Conservation (phyloP, 2,797 vertebrate genomes). For the Gastrophryne carolinensis region DNA sequence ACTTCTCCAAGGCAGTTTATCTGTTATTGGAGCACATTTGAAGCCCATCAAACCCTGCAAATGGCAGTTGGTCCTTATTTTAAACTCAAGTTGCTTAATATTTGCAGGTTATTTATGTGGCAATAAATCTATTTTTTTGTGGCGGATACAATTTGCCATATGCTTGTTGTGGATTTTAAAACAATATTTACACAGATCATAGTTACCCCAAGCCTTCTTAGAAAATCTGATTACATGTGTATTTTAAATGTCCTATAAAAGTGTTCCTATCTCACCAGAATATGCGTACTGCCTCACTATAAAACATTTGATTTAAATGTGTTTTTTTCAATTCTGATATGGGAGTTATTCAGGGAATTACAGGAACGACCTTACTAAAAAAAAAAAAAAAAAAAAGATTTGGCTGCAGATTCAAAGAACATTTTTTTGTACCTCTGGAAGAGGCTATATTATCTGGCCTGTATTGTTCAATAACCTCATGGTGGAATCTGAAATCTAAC, state of each 20-base stretch:
- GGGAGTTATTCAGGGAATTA: neutral
- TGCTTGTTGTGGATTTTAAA: neutral
- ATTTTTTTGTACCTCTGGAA: neutral
- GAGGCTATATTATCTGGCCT: neutral
- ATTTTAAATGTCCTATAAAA: slow-evolving; percentile 1
- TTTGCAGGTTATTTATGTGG: neutral
- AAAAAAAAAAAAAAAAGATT: slow-evolving; percentile 1
- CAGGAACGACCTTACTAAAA: neutral
- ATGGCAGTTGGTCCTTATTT: slow-evolving; percentile 7
- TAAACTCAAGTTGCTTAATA: neutral
- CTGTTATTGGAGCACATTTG: slow-evolving; percentile 1
- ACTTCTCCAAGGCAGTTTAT: slow-evolving; percentile 5
- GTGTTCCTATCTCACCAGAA: neutral
- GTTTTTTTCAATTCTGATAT: slow-evolving; percentile 16
- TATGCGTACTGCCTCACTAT: neutral
- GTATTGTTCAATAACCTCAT: neutral
- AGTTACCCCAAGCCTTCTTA: neutral
- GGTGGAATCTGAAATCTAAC: slow-evolving; percentile 1
- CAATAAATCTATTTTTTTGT: neutral
- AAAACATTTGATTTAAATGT: neutral
- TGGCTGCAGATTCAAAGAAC: slow-evolving; percentile 12
- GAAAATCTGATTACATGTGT: neutral
- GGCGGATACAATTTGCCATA: neutral
- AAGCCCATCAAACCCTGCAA: neutral
- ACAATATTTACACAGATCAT: slow-evolving; percentile 8